Base-by-base conservation (phyloP, 2,888 invertebrate species). In the Drosophila testacea region DNA sequence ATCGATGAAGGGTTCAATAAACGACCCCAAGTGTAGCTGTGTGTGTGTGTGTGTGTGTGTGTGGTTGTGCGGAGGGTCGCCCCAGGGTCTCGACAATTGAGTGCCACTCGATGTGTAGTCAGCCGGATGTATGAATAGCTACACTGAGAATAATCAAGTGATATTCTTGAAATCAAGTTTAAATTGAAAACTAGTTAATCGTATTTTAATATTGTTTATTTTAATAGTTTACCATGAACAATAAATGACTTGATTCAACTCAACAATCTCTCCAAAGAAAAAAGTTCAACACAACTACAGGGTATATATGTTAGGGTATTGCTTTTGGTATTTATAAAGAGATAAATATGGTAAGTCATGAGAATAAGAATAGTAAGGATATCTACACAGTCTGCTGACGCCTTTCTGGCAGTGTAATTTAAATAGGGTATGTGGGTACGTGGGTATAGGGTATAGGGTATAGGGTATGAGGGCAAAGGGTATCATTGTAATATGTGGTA, bases 1-100 rank as follows among this genome's bases (percentile, higher is more conserved):
- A 48, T 61, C 51, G 64, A 62, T 51, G 50, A 69, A 63, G 66
- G 73, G 80, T 80, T 79, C 80, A 80, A 80, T 71, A 77, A 67
- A 73, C 77, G 77, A 80, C 61, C 73, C 73, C 69, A 69, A 54
- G 36, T 28, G 13, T 28, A 44, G 42, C 48, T 34, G 60, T 55
- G 62, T 48, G 61, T 16, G 16, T 16, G 16, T 16, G 16, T 16
- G 16, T 16, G 16, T 16, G 16, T 16, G 16, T 16, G 16, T 16
- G 16, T 16, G 16, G 16, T 16, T 16, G 16, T 16, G 36, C 51
- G 41, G 46, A 51, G 50, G 67, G 50, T 47, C 36, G 51, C 57
- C 64, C 51, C 50, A 64, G 64, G 64, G 64, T 44, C 50, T 42
- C 41, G 27, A 16, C 38, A 48, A 38, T 57, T 13, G 52, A 56